Conservation (phyloP, 2,888 invertebrate genomes). For the Hartigia nigra region DNA sequence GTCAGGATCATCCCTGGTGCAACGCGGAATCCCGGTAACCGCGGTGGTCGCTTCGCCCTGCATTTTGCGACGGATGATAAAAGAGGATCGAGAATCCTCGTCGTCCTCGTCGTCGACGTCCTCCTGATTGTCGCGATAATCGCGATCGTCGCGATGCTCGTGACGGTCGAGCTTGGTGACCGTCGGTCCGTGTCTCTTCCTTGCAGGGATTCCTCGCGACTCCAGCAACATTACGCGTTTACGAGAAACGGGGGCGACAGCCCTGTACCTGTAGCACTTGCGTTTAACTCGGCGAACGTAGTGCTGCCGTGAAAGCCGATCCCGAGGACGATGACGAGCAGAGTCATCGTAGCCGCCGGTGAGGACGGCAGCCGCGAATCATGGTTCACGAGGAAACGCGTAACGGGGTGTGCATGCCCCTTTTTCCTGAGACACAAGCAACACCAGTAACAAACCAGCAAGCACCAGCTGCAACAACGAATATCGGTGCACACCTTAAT, state of each 20-base stretch:
- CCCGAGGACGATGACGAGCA: neutral
- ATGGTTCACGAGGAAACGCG: constrained; percentile 55
- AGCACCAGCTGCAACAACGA: neutral
- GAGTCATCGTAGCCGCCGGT: constrained; percentile 52
- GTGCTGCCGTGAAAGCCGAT: neutral
- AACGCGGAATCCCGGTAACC: constrained; percentile 54
- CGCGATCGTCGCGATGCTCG: constrained; percentile 12
- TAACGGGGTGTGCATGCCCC: constrained; percentile 60
- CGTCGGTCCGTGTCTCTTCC: constrained; percentile 66
- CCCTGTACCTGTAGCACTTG: neutral
- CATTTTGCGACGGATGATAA: constrained; percentile 64
- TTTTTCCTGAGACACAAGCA: constrained; percentile 13
- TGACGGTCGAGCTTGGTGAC: constrained; percentile 61
- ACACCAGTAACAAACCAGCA: neutral
- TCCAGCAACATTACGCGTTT: constrained; percentile 63
- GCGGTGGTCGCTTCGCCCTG: constrained; percentile 65
- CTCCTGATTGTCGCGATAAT: constrained; percentile 52
- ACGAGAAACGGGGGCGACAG: neutral
- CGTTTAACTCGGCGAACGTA: neutral
- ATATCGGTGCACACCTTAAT: neutral
- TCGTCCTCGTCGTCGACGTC: constrained; percentile 75
- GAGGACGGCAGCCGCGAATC: neutral
- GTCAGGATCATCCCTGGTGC: constrained; percentile 71
- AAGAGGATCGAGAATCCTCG: constrained; percentile 66
- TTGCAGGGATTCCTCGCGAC: constrained; percentile 64